Base-by-base conservation (phyloP, 2,113 vertebrate species). In the Atrichornis clamosus region DNA sequence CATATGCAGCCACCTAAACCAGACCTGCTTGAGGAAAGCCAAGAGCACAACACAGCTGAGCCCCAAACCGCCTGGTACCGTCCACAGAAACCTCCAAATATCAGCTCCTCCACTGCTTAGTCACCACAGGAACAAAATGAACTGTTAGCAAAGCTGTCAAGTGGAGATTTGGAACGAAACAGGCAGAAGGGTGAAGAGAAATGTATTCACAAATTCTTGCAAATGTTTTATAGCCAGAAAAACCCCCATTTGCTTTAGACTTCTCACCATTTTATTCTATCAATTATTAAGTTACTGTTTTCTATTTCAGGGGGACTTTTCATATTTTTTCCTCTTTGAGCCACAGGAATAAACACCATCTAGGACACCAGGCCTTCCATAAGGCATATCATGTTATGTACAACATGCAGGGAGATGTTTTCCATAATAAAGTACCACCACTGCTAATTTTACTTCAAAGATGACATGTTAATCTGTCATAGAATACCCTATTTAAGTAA, bases 81-180 rank as follows among this genome's bases (percentile, higher is more conserved):
- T 65, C 41, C 11, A 53, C 32, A 37, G 77, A 63, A 28, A 68
- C 26, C 53, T 33, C 46, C 84, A 58, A 39, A 19, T 47, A 73
- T 15, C 91, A 85, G 90, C 77, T 93, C 74, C 87, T 91, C 62
- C 90, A 26, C n/a, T 11, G 3, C 47, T 96, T 41, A 93, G 86
- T 94, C 86, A 90, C n/a, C 7, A 3, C 41, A 58, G 78, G 91
- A 93, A 89, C 87, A 85, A 79, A 79, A 79, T 9, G 33, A 87
- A 76, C 82, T 41, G 81, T 72, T 73, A 60, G 44, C 70, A 62
- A 68, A 89, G 89, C 87, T 91, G 87, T 83, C 91, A 91, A 23
- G 72, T 59, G 67, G 68, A 82, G 50, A 39, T 17, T 91, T 50
- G 20, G 75, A 95, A 85, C 14, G 62, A 85, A 95, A 85, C 65